phyloP scores from a whole-genome alignment of 2,113 vertebrate species.

The Chaenogobius annularis region DNA sequence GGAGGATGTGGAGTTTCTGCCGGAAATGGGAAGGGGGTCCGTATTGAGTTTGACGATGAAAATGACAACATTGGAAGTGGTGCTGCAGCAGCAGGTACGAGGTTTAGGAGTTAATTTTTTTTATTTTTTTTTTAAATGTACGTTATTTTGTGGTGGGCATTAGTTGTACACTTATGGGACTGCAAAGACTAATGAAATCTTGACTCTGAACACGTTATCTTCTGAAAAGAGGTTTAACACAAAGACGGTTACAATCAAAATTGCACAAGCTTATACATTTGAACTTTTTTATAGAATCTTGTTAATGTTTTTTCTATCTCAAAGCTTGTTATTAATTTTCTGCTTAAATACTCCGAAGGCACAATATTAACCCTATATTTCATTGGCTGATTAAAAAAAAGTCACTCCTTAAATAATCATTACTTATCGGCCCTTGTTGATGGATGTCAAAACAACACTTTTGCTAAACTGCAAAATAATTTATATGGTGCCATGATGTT shows the following conservation, averaged over 20 bases:
- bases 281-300: too few relatives aligned
- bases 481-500: not conserved
- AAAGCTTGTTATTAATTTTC: too few relatives aligned
- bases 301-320: too few relatives aligned
- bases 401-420: not conserved
- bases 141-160: not conserved
- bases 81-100: slow-evolving; percentile 87
- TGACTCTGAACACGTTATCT: not conserved
- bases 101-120: not conserved
- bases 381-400: not conserved
- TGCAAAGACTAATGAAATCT: not conserved
- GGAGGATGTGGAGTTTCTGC: slow-evolving; percentile 96
- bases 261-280: too few relatives aligned
- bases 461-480: not conserved
- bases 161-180: not conserved
- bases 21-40: slow-evolving; percentile 96
- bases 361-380: not conserved
- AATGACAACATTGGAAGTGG: slow-evolving; percentile 92
- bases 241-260: too few relatives aligned
- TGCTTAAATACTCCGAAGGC: not conserved
- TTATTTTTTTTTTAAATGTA: not conserved
- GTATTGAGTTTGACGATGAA: slow-evolving; percentile 98
- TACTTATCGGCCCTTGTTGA: not conserved
- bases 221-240: too few relatives aligned
- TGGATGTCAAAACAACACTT: not conserved